phyloP scores from a whole-genome alignment of 2,888 invertebrate species.

The Melieria crassipennis region DNA sequence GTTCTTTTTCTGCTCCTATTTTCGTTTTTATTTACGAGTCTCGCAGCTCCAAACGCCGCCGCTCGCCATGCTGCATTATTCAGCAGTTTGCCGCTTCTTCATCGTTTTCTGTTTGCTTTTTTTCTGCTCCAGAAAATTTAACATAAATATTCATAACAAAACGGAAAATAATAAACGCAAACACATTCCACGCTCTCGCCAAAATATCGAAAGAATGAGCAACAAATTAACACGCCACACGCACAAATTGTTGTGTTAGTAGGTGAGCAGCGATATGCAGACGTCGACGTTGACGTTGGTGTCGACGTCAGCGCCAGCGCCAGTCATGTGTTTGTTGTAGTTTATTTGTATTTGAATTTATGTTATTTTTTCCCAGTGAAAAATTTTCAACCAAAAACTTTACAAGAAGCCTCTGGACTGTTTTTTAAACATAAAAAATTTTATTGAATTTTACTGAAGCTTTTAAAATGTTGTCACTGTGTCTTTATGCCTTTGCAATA shows the following conservation, averaged over 20 bases:
- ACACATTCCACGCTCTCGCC: not conserved
- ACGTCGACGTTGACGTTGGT: too few species aligned
- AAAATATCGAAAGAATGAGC: not conserved
- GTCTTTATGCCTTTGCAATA: too few species aligned
- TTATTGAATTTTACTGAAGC: too few species aligned
- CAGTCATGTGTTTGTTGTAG: not conserved
- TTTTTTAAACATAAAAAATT: too few species aligned
- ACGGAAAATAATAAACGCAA: not conserved
- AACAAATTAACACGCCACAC: not conserved
- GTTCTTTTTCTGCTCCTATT: not conserved
- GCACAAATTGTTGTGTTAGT: not conserved
- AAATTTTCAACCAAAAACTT: too few species aligned
- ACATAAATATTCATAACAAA: slow-evolving; percentile 19
- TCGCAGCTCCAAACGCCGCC: not conserved
- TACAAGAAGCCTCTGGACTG: too few species aligned
- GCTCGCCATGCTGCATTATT: not conserved
- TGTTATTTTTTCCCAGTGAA: too few species aligned
- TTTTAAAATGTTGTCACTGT: too few species aligned
- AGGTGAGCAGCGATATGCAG: not conserved
- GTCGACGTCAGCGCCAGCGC: not conserved
- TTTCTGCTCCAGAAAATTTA: slow-evolving; percentile 16
- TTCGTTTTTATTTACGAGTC: not conserved
- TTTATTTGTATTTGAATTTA: too few species aligned
- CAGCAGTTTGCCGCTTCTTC: not conserved
- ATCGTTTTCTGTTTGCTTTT: not conserved